phyloP scores from a whole-genome alignment of 2,888 invertebrate species.

The Pyrrhia umbra region DNA sequence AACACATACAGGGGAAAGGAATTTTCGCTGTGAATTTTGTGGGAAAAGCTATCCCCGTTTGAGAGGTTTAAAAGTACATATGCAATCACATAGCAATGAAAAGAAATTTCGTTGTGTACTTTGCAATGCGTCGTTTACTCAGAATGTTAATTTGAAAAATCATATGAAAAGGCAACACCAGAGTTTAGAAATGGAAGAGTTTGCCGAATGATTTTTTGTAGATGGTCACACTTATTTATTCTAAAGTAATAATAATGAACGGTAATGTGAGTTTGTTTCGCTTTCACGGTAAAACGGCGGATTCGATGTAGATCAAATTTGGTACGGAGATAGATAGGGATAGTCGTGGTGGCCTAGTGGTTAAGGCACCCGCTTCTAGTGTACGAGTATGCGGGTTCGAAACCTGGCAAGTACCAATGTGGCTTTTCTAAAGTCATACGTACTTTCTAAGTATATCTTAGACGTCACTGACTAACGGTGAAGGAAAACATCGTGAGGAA shows the following conservation, averaged over 20 bases:
- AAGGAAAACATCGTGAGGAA: no score
- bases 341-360: no score
- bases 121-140: slow-evolving; percentile 89
- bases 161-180: slow-evolving; percentile 88
- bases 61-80: slow-evolving; percentile 87
- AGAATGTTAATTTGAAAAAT: slow-evolving; percentile 89
- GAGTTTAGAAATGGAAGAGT: slow-evolving; percentile 67
- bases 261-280: no score
- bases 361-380: no score
- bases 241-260: not conserved
- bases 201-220: slow-evolving; percentile 44
- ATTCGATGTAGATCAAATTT: no score
- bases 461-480: no score
- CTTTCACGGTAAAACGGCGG: no score
- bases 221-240: not conserved
- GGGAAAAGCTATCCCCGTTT: slow-evolving; percentile 83
- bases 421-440: no score
- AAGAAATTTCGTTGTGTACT: slow-evolving; percentile 87
- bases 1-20: slow-evolving; percentile 84
- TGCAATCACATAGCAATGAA: slow-evolving; percentile 88
- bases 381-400: no score
- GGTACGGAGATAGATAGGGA: no score
- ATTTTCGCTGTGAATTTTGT: slow-evolving; percentile 82
- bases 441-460: no score
- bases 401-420: no score